Evolutionary conservation across 2,797 vertebrate genomes (phyloP).

Genomic region (Pyrocephalus nanus): DNA sequence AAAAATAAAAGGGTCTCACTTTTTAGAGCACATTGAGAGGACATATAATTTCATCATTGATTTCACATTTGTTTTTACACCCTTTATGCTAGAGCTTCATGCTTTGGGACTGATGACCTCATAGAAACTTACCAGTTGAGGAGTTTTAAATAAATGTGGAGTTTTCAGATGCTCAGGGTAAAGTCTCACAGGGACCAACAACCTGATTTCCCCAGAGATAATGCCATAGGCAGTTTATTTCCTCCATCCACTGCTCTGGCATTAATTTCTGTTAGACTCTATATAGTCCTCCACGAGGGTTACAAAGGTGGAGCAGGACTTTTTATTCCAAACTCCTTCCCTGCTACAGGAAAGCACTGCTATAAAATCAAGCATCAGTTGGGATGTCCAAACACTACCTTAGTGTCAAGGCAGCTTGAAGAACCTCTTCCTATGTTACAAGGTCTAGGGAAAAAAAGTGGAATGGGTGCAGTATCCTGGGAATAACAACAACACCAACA

Average conservation of each 20-base stretch:
- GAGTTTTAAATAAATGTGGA: neutral
- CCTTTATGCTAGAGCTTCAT: neutral
- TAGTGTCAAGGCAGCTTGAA: neutral
- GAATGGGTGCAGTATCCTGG: neutral
- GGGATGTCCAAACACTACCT: neutral
- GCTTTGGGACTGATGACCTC: neutral
- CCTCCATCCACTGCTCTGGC: neutral
- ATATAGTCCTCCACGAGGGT: neutral
- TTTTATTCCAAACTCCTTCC: neutral
- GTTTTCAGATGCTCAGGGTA: neutral
- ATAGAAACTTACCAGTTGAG: neutral
- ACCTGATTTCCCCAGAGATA: slow-evolving; percentile 1
- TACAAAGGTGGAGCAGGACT: neutral
- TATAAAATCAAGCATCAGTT: neutral
- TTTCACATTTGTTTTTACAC: neutral
- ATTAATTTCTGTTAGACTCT: neutral
- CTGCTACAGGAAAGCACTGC: neutral
- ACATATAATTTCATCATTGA: neutral
- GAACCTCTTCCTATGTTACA: neutral
- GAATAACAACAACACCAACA: neutral
- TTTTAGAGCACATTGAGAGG: neutral
- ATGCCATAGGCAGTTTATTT: neutral
- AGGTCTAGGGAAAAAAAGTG: neutral
- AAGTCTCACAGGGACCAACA: neutral
- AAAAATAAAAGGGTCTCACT: neutral